Evolutionary conservation across 2,797 vertebrate species (phyloP), one percentile per base, ranked within the genome.

Genomic region (Coranthus polyacanthus): DNA sequence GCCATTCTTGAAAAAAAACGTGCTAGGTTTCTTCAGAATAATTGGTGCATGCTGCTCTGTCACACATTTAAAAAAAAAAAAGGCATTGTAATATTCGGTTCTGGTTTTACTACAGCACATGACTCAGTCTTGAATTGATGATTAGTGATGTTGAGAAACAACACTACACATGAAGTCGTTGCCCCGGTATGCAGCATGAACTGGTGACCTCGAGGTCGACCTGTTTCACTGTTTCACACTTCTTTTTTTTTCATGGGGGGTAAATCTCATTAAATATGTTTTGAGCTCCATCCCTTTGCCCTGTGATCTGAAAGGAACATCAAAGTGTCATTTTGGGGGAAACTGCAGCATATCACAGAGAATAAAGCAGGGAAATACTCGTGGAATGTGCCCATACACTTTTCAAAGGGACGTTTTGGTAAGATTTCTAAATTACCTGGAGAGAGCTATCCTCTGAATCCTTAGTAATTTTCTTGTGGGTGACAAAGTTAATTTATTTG

Each of bases 221-320:
- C 4, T 47, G 10, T 11, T 7, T 29, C 1, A 18, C 7, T 18
- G 41, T 54, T 60, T 42, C 57, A 44, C 41, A 26, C 12, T 4
- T 17, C 34, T 11, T 8, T 26, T 29, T 56, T 55, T 52, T 20
- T 41, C 64, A 36, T 36, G 59, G 56, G n/a, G 24, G 45, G 13
- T 50, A 57, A 79, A 79, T 76, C 75, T 51, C 60, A 52, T 78
- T 52, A 67, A 51, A 50, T 43, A n/a, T 26, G 29, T 53, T 29
- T 1, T 11, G 29, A 59, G 32, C 55, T 63, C 51, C 50, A 18
- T 59, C 50, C 37, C 10, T 1, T 26, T 5, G 7, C 12, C 52
- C 12, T 1, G 22, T 15, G 52, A 73, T 67, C 64, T 58, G 3
- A 13, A 69, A 6, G 4, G 1, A 57, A 53, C 64, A 58, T 73